A percentile compares a stretch with the other conserved stretches of the same genome.
Evolutionary conservation across 2,797 vertebrate genomes (phyloP).

Genomic region (Onychomys arenicola): DNA sequence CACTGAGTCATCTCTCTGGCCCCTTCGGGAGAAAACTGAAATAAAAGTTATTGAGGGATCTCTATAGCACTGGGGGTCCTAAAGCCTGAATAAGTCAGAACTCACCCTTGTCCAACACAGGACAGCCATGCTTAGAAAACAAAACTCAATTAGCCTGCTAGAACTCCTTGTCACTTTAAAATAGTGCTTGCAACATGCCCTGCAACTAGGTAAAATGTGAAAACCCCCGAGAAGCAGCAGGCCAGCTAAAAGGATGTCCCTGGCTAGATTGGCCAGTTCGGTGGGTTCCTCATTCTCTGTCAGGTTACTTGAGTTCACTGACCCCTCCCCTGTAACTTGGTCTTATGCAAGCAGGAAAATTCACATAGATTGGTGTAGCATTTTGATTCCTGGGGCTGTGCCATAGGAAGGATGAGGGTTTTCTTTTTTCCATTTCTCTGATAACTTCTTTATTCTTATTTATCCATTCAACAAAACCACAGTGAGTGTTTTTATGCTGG

Average conservation of each 20-base stretch:
- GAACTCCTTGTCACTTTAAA: conserved; percentile 52
- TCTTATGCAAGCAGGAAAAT: conserved; percentile 40
- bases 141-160: background rate
- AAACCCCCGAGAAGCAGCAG: conserved; percentile 55
- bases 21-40: conserved; percentile 6
- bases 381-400: conserved; percentile 33
- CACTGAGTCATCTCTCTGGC: background rate
- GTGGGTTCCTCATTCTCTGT: conserved; percentile 72
- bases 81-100: conserved; percentile 7
- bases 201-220: conserved; percentile 57
- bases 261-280: background rate
- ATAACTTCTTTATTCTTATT: conserved; percentile 46
- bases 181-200: conserved; percentile 60
- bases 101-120: background rate
- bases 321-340: background rate
- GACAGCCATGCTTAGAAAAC: conserved; percentile 15
- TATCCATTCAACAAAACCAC: conserved; percentile 18
- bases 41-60: conserved; percentile 12
- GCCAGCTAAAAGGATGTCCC: background rate
- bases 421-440: background rate
- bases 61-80: background rate
- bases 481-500: background rate
- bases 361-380: background rate
- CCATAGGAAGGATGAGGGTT: background rate
- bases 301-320: conserved; percentile 64